Conservation (phyloP, 1,140 invertebrate genomes). For the Drosophila miranda region DNA sequence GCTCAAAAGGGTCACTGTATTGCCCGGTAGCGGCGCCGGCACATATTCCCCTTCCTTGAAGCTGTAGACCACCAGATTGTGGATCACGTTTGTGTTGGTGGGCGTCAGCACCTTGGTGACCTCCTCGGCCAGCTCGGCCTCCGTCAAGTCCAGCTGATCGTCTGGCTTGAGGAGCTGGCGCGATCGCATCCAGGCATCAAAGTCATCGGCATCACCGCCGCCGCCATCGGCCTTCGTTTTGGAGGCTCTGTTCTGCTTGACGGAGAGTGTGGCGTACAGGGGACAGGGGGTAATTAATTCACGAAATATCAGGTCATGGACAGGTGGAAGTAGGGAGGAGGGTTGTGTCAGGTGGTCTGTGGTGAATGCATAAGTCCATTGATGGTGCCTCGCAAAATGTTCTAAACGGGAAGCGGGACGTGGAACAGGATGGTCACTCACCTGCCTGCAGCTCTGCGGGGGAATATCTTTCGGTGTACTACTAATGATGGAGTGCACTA, state of each 20-base stretch:
- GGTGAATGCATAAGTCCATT: constrained; percentile 38
- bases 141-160: constrained; percentile 88
- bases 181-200: constrained; percentile 77
- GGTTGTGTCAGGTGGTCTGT: neutral
- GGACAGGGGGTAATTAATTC: too few relatives aligned
- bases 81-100: constrained; percentile 88
- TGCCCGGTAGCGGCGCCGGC: constrained; percentile 84
- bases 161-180: constrained; percentile 86
- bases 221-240: constrained; percentile 55
- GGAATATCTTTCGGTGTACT: neutral
- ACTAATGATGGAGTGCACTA: too few relatives aligned
- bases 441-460: constrained; percentile 1
- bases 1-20: constrained; percentile 86
- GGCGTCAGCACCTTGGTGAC: constrained; percentile 89
- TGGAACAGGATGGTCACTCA: constrained; percentile 21
- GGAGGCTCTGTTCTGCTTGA: constrained; percentile 47
- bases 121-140: constrained; percentile 91
- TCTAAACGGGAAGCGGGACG: constrained; percentile 15
- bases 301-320: constrained; percentile 21
- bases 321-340: neutral
- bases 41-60: constrained; percentile 86
- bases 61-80: constrained; percentile 88
- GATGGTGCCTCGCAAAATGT: constrained; percentile 18
- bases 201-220: constrained; percentile 70
- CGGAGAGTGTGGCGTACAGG: neutral